Base-by-base conservation (phyloP, 2,888 invertebrate genomes). In the Brenthis hecate region DNA sequence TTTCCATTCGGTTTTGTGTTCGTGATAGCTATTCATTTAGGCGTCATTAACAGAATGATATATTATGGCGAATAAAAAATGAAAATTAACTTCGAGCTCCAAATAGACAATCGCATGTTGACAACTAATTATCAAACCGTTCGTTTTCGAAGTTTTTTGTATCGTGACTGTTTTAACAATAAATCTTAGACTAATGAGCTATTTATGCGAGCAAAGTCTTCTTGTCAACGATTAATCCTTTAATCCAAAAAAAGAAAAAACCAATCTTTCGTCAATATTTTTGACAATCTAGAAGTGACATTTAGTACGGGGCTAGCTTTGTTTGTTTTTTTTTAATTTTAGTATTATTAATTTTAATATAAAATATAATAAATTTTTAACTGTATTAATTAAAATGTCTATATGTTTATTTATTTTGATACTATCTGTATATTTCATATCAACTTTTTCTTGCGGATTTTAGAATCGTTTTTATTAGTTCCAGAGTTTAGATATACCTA, bases 81-180 rank as follows among this genome's bases (percentile, higher is more conserved):
- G 70, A 80, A 81, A 89, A 89, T 88, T 86, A 89, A 77, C 82
- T 79, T 78, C 76, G 80, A 80, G 80, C 80, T 81, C 81, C 85
- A 81, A 88, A 91, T 88, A 92, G 91, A 91, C 89, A 91, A 88
- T 92, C 89, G 92, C 92, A 92, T 92, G 92, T 84, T 88, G 88
- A 81, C 85, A 89, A 91, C 88, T 92, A 92, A 92, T 92, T 92
- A 92, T 91, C 86, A 88, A 85, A 88, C 82, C 77, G 84, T 86
- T 86, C 84, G 82, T 83, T 85, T 87, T 80, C 76, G 79, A 89
- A 89, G 78, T 86, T 91, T 91, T 90, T 88, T 89, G 83, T 88
- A 83, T 85, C 92, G 91, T 92, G 92, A 91, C 91, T 88, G 85
- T 81, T 86, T 80, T 80, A 83, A 85, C 84, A 83, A 91, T 92